Evolutionary conservation across 2,113 vertebrate species (phyloP).

Genomic region (Megaceryle torquata): DNA sequence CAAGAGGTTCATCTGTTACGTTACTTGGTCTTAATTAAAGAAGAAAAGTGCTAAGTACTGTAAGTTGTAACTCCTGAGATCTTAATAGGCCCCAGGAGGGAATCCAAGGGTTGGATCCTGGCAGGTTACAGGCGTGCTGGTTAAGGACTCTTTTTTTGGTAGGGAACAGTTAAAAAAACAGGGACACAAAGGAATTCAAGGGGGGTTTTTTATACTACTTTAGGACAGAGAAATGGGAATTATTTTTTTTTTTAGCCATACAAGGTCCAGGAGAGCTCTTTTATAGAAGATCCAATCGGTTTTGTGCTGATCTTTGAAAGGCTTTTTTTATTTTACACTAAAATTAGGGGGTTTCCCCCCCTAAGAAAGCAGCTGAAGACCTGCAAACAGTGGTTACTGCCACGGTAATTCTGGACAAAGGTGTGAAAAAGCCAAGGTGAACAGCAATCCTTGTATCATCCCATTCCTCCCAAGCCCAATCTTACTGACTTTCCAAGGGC

Average conservation of each 20-base stretch:
- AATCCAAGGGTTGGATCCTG: rapidly evolving
- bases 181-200: not conserved
- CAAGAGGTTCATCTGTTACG: not conserved
- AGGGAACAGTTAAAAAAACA: not conserved
- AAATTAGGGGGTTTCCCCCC: not conserved
- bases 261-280: not conserved
- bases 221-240: not conserved
- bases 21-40: not conserved
- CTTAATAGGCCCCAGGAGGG: not conserved
- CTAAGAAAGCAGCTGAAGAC: not conserved
- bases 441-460: rapidly evolving
- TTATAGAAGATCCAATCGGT: not conserved
- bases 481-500: not conserved
- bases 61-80: not conserved
- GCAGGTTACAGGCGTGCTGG: rapidly evolving
- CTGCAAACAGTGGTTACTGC: not conserved
- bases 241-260: not conserved
- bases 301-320: not conserved
- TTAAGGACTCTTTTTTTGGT: not conserved
- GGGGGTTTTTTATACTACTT: not conserved
- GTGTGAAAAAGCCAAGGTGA: not conserved
- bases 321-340: not conserved
- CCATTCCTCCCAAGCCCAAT: not conserved
- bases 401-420: not conserved
- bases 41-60: not conserved